Percentiles rank a stretch among this genome's conserved stretches.
phyloP scores from a whole-genome alignment of 2,113 vertebrate species.

The Cavia aperea region DNA sequence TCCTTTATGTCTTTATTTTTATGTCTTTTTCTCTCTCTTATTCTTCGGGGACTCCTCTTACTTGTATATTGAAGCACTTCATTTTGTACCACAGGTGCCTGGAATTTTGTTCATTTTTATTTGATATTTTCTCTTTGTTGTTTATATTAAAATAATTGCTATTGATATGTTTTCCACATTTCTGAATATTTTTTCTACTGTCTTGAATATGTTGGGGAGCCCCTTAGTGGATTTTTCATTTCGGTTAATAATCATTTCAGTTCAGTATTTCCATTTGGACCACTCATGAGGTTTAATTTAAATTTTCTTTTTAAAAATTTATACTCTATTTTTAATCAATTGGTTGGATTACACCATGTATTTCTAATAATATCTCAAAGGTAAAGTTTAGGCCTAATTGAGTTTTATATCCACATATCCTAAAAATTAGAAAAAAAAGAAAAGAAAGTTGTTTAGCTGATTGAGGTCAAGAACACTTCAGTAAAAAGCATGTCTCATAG shows the following conservation, averaged over 20 bases:
- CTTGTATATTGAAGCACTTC: not conserved
- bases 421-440: not conserved
- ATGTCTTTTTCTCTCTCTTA: not conserved
- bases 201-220: not conserved
- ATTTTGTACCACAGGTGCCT: not conserved
- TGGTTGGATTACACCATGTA: not conserved
- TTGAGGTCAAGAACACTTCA: not conserved
- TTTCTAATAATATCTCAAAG: slow-evolving; percentile 5
- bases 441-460: not conserved
- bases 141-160: not conserved
- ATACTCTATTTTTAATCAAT: not conserved
- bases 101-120: not conserved
- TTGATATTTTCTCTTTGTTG: not conserved
- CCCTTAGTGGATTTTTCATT: not conserved
- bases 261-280: not conserved
- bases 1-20: not conserved
- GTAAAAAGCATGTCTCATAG: not conserved
- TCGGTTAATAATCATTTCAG: not conserved
- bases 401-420: not conserved
- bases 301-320: not conserved
- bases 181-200: not conserved
- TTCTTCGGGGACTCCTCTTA: not conserved
- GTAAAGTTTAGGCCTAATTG: not conserved
- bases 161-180: not conserved
- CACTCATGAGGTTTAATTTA: not conserved